phyloP scores from a whole-genome alignment of 2,113 vertebrate species.

The Orycteropus afer region DNA sequence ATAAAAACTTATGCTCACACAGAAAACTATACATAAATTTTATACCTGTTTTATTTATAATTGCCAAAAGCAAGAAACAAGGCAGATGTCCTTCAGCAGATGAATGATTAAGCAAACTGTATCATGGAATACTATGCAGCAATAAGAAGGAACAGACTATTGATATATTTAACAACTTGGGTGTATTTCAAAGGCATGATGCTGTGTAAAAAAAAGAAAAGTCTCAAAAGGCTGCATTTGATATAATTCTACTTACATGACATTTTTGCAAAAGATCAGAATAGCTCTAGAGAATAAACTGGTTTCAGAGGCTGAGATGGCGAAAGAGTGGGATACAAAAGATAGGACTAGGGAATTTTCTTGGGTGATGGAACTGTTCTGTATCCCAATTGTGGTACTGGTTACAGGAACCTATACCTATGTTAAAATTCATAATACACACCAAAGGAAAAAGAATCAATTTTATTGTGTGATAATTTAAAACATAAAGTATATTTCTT shows the following conservation, averaged over 20 bases:
- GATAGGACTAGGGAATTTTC: too few relatives aligned
- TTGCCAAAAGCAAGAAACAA: not conserved
- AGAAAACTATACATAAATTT: not conserved
- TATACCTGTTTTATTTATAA: not conserved
- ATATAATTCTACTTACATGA: not conserved
- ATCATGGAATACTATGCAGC: not conserved
- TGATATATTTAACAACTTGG: not conserved
- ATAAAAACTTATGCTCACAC: not conserved
- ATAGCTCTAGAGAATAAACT: not conserved
- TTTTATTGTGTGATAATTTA: not conserved
- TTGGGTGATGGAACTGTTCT: too few relatives aligned
- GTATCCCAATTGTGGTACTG: not conserved
- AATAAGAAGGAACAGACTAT: not conserved
- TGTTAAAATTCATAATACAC: not conserved
- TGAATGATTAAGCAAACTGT: not conserved
- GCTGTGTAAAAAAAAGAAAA: not conserved
- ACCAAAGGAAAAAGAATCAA: not conserved
- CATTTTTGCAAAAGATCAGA: not conserved
- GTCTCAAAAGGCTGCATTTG: not conserved
- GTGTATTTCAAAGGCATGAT: not conserved
- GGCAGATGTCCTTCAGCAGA: not conserved
- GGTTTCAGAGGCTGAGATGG: too few relatives aligned
- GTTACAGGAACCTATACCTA: not conserved
- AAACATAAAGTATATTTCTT: not conserved
- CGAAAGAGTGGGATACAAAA: not conserved